A percentile compares a stretch with the other conserved stretches of the same genome.
These are phyloP conservation scores for Fragum sueziense DNA, from an alignment of 2,888 invertebrate species.

Conservation along the genomic window DNA sequence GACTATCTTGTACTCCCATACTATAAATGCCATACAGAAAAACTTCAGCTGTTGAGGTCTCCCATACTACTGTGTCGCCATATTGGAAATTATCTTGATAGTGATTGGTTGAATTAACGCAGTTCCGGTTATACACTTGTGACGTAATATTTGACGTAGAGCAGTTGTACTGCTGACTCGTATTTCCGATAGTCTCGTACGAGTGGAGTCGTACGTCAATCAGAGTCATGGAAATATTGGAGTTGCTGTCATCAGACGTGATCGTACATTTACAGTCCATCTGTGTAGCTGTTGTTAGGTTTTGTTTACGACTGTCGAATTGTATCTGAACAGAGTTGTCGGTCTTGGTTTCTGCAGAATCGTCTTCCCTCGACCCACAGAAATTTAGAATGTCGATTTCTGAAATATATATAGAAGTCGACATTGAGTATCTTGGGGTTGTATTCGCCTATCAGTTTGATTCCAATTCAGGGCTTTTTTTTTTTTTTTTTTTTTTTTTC, in stretches of 20 bases:
- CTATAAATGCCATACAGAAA: not conserved
- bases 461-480: no score
- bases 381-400: not conserved
- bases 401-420: no score
- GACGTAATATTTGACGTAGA: not conserved
- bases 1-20: not conserved
- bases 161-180: conserved; percentile 19
- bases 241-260: not conserved
- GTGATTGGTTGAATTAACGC: conserved; percentile 8
- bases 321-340: not conserved
- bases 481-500: no score
- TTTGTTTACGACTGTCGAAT: conserved; percentile 14
- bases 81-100: conserved; percentile 1
- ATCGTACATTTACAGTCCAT: conserved; percentile 1
- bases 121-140: not conserved
- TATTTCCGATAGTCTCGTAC: conserved; percentile 8
- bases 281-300: not conserved
- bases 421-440: no score
- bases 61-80: not conserved
- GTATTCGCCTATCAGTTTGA: no score
- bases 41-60: not conserved
- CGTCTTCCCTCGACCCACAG: not conserved
- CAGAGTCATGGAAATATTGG: not conserved
- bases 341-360: not conserved
- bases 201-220: conserved; percentile 11